A percentile compares a stretch with the other conserved stretches of the same genome.
Conservation (phyloP, 2,888 invertebrate species). For the Catotricha subobsoleta region DNA sequence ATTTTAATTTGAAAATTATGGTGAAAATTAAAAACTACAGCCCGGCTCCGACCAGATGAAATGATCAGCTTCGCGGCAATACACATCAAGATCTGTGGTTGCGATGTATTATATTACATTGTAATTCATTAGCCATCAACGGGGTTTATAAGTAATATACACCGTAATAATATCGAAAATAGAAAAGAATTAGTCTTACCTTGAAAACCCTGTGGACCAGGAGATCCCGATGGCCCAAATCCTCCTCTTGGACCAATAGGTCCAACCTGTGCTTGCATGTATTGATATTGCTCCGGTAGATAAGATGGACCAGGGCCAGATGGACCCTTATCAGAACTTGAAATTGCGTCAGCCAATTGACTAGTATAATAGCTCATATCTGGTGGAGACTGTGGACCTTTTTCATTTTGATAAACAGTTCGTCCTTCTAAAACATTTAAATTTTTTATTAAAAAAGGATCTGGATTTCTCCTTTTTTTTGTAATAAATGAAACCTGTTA, state of each 20-base stretch:
- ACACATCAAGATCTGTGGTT: too few species aligned
- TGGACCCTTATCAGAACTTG: slow-evolving; percentile 61
- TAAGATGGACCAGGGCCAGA: slow-evolving; percentile 27
- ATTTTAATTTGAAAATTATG: too few species aligned
- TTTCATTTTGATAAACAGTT: slow-evolving; percentile 30
- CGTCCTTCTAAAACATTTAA: slow-evolving; percentile 20
- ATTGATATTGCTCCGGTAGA: slow-evolving; percentile 50
- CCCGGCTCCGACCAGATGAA: too few species aligned
- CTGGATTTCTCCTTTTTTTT: too few species aligned
- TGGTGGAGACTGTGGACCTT: slow-evolving; percentile 41
- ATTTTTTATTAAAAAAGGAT: too few species aligned
- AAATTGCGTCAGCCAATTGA: slow-evolving; percentile 51
- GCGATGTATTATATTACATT: too few species aligned
- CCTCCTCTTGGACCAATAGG: slow-evolving; percentile 64
- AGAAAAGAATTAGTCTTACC: slow-evolving; percentile 30
- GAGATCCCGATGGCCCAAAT: slow-evolving; percentile 41
- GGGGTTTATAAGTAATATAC: too few species aligned
- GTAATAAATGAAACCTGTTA: not conserved
- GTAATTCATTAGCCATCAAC: too few species aligned
- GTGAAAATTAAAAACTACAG: too few species aligned
- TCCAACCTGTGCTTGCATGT: slow-evolving; percentile 63
- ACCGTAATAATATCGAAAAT: not conserved
- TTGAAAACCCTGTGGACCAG: slow-evolving; percentile 68
- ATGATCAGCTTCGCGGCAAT: too few species aligned
- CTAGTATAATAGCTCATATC: slow-evolving; percentile 40